Base-by-base conservation (phyloP, 2,888 invertebrate species). In the Homarus gammarus region DNA sequence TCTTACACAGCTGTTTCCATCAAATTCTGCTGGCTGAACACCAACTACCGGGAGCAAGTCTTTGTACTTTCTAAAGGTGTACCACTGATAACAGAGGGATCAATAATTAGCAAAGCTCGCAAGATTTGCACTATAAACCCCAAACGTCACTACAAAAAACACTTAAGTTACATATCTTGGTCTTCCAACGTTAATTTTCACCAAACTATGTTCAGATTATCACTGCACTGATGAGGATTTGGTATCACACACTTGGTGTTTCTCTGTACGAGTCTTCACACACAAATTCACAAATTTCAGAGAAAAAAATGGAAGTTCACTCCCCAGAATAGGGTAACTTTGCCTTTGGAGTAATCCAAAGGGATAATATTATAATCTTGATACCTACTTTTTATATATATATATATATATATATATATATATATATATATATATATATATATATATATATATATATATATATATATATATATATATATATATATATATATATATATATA, bases 1-100 rank as follows among this genome's bases (percentile, higher is more conserved):
- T 56, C 36, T 56, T 38, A 31, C 15, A 64, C 18, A 64, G n/a
- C 61, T 38, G 18, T 64, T 81, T 61, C 70, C 86, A 78, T 64
- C 51, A 36, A 18, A 82, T 84, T 79, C 79, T 75, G 77, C 79
- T 68, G 83, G 77, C 77, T 44, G 40, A 49, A 78, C 64, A 78
- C 70, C 84, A 78, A 70, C 84, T 78, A 84, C 70, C 83, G 56
- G 68, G 83, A 83, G 64, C 78, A 83, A 77, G 78, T 89, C 88
- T 89, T 89, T 89, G 88, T 89, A 89, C 88, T 89, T 89, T 89
- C 88, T 89, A 78, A 87, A 75, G 75, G 88, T 89, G 83, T 77
- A 89, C 78, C 88, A 89, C 64, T 51, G 56, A 56, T 77, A 61
- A 73, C 64, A 64, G 75, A 75, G 75, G 75, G 75, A 75, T 75